Base-by-base conservation (phyloP, 1,140 invertebrate species). In the Drosophila mojavensis region DNA sequence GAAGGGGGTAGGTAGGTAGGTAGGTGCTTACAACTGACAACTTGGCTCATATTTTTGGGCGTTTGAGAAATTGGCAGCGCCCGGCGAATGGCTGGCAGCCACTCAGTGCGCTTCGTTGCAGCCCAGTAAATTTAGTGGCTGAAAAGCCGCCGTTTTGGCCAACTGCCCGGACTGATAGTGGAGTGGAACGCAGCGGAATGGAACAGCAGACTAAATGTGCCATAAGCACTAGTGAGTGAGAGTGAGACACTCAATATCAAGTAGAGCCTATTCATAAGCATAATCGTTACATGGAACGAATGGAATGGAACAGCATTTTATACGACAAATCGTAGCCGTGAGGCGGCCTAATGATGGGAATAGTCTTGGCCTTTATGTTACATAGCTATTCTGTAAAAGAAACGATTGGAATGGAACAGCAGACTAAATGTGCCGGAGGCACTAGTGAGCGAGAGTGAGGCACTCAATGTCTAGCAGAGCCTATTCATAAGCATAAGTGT, bases 21-120 rank as follows among this genome's bases (percentile, higher is more conserved):
- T 7, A 13, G 33, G 24, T 59, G 10, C 20, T 6, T 60, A 48
- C 10, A 61, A 51, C 51, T 62, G 65, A 62, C 65, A 74, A 69
- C 71, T 74, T 74, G 67, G 59, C 75, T 70, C 79, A 85, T 85
- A 82, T 82, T 82, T 82, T 56, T 55, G 33, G 30, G 39, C 64
- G 69, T 45, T 64, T 69, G 74, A 85, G 78, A 64, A 80, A 85
- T 84, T 84, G 81, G 81, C 81, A 85, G 69, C 17, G 26, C 51
- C 43, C 56, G 55, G 43, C n/a, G 28, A 66, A 56, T 56, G 69
- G 48, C 47, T 45, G 58, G 33, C 26, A 83, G 82, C 82, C 83
- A 86, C 82, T 85, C 82, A 85, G 82, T 53, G 54, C 59, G 60
- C 41, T 41, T 43, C 51, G 71, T 83, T 79, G 75, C 82, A 72